Base-by-base conservation (phyloP, 2,797 vertebrate species). In the Pagetopsis macropterus region DNA sequence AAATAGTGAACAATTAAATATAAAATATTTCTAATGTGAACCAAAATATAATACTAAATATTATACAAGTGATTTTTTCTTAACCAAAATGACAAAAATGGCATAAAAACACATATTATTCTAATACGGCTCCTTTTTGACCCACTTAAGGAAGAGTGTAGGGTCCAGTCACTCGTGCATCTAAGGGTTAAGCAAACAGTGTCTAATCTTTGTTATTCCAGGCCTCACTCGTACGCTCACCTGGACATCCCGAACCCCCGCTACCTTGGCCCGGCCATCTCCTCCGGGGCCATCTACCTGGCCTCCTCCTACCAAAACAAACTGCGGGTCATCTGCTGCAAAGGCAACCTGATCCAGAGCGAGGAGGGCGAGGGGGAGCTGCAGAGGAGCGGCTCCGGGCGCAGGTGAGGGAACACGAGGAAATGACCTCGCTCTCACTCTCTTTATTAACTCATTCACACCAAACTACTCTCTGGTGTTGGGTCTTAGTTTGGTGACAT, bases 261-360 rank as follows among this genome's bases (percentile, higher is more conserved):
- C 51, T 98, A 98, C 87, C 95, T 99, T 37, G 98, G 98, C 72
- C 98, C 98, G 2, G 97, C 98, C 13, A 99, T 99, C 87, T 99
- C 98, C 49, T 97, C 97, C 0, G 97, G 98, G 49, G 98, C 97
- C 0, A 97, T 98, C 81, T 98, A 98, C 91, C 78, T 98, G 93
- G 97, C 97, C 6, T 98, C 97, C 4, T 99, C 97, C 21, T 99
- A 99, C 91, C 98, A 99, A 90, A 98, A 99, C 90, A 99, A 99
- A 84, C 84, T 99, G 59, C 90, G 97, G 79, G 96, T 99, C 72
- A 98, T 99, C 79, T 99, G 98, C 93, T 99, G 97, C 84, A 99
- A 99, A 79, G 98, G 98, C 75, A 99, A 98, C 81, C 93, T 99
- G n/a, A 94, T 96, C 66, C 97, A 93, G 78, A 88, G 83, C 67